phyloP scores from a whole-genome alignment of 2,888 invertebrate genomes.

The Epinotia bilunana region DNA sequence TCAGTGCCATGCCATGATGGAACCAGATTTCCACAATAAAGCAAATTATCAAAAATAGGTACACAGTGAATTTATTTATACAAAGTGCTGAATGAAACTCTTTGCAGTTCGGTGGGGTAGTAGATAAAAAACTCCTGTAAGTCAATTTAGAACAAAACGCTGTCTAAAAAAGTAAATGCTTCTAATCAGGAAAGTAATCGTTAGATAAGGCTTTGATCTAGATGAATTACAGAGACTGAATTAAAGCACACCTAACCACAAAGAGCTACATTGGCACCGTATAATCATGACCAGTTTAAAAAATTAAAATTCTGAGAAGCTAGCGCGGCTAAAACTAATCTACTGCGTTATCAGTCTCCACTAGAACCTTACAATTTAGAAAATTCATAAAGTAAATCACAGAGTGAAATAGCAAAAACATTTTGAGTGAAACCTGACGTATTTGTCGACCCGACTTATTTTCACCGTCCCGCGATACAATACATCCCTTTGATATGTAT shows the following conservation, averaged over 20 bases:
- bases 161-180: conserved; percentile 21
- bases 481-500: conserved; percentile 81
- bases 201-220: conserved; percentile 3
- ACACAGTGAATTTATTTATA: conserved; percentile 60
- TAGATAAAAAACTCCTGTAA: background rate
- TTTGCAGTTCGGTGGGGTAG: conserved; percentile 15
- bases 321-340: conserved; percentile 84
- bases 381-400: conserved; percentile 84
- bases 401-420: conserved; percentile 82
- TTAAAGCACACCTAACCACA: conserved; percentile 24
- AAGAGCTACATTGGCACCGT: conserved; percentile 28
- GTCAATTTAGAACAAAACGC: conserved; percentile 2
- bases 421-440: conserved; percentile 73
- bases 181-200: conserved; percentile 8
- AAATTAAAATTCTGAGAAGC: conserved; percentile 80
- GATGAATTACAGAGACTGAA: conserved; percentile 15
- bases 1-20: background rate
- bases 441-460: conserved; percentile 64
- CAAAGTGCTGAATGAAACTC: conserved; percentile 50
- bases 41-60: conserved; percentile 76
- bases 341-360: conserved; percentile 84
- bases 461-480: conserved; percentile 72
- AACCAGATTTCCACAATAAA: conserved; percentile 63
- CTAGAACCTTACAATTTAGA: conserved; percentile 84
- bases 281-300: conserved; percentile 71